These are phyloP conservation scores for Hippopotamyrus pictus DNA, from an alignment of 2,797 vertebrate genomes.

Conservation along the genomic window DNA sequence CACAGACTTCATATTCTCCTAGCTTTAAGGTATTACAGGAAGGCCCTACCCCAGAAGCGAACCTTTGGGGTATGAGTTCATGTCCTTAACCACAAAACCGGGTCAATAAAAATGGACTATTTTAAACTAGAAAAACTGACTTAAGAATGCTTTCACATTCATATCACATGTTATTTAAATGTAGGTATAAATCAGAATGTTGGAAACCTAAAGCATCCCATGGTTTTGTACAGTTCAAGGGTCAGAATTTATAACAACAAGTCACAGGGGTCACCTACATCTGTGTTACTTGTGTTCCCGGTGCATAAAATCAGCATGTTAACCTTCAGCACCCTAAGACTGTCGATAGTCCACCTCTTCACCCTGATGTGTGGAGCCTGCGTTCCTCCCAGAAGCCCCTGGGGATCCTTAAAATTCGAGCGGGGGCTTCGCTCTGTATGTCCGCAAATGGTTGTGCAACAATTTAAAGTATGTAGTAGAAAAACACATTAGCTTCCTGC, in stretches of 20 bases:
- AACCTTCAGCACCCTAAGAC: neutral
- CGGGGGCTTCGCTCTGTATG: neutral
- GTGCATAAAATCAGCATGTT: slow-evolving; percentile 11
- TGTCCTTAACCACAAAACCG: neutral
- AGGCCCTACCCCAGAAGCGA: neutral
- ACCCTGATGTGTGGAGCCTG: neutral
- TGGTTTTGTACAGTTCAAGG: neutral
- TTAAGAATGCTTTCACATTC: neutral
- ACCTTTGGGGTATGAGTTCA: neutral
- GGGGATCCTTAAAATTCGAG: neutral
- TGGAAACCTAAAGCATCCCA: neutral
- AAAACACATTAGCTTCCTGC: slow-evolving; percentile 31
- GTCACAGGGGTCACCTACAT: neutral
- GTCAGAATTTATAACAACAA: slow-evolving; percentile 8
- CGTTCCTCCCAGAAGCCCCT: neutral
- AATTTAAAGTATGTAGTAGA: slow-evolving; percentile 27
- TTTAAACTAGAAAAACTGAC: neutral
- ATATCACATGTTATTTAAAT: slow-evolving; percentile 6
- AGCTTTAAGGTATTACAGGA: neutral
- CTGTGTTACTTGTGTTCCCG: neutral
- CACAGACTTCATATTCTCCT: neutral
- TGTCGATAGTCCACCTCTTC: neutral
- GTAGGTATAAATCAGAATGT: neutral
- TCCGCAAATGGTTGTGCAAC: slow-evolving; percentile 25
- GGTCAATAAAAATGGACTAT: neutral